Evolutionary conservation across 2,888 invertebrate genomes (phyloP).

Genomic region (Agapostemon virescens): DNA sequence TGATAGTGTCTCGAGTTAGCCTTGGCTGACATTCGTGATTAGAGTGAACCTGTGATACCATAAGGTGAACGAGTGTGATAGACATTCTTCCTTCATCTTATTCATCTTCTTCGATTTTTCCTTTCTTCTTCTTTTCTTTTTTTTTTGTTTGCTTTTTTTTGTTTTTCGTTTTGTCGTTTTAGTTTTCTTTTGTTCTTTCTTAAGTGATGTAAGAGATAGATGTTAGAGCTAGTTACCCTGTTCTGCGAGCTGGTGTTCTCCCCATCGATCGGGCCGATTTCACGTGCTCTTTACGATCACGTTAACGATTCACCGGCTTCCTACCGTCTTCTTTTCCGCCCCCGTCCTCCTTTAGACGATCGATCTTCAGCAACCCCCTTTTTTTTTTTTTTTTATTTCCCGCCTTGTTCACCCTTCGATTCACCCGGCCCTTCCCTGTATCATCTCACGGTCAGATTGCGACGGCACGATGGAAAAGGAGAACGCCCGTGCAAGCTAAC

Average conservation of each 20-base stretch:
- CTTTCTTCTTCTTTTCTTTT: constrained; percentile 41
- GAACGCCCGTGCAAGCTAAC: constrained; percentile 76
- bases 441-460: constrained; percentile 21
- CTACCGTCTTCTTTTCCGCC: neutral
- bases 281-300: constrained; percentile 25
- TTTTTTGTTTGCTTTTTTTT: constrained; percentile 43
- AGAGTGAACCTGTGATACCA: constrained; percentile 72
- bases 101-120: constrained; percentile 45
- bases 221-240: constrained; percentile 79
- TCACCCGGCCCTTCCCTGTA: neutral
- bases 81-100: constrained; percentile 30
- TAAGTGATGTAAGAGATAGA: constrained; percentile 76
- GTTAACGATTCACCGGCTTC: constrained; percentile 32
- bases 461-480: constrained; percentile 67
- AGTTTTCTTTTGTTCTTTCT: constrained; percentile 49
- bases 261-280: constrained; percentile 66
- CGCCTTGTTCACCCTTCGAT: constrained; percentile 29
- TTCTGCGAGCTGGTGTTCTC: constrained; percentile 75
- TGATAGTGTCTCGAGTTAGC: constrained; percentile 75
- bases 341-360: constrained; percentile 19
- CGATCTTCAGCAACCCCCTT: constrained; percentile 21
- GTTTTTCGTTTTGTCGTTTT: constrained; percentile 18
- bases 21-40: constrained; percentile 70
- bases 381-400: constrained; percentile 8
- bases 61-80: constrained; percentile 73